Percentiles rank a stretch among this genome's conserved stretches.
These are phyloP conservation scores for Harpagifer antarcticus DNA, from an alignment of 2,797 vertebrate species.

Conservation along the genomic window DNA sequence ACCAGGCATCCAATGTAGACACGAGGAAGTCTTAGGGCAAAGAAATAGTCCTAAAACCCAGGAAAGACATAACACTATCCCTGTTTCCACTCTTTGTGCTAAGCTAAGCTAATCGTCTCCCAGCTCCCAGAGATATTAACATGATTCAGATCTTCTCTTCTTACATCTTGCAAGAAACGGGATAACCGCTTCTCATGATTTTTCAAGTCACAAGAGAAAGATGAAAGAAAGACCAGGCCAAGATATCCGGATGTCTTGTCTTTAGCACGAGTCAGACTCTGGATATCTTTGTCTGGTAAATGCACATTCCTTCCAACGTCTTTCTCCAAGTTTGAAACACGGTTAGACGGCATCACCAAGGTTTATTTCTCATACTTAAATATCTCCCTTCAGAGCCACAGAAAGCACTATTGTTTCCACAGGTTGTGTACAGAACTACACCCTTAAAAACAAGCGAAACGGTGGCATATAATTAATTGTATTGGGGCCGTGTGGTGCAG, in stretches of 20 bases:
- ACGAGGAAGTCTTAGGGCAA: slow-evolving; percentile 1
- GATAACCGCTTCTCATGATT: neutral
- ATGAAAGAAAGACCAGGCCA: neutral
- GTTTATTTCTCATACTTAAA: no score
- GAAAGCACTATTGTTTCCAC: neutral
- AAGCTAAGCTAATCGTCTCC: neutral
- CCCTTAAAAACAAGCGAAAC: neutral
- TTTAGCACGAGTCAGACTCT: neutral
- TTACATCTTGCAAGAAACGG: neutral
- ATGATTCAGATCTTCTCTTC: neutral
- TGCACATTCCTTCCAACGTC: neutral
- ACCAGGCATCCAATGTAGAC: neutral
- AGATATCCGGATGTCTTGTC: neutral
- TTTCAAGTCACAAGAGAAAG: neutral
- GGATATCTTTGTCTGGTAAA: neutral
- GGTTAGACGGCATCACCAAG: no score
- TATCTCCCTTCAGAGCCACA: neutral
- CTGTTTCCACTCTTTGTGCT: neutral
- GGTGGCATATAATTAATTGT: neutral
- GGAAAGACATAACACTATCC: neutral
- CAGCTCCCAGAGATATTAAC: neutral
- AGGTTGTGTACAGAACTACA: neutral
- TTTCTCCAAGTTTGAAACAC: no score
- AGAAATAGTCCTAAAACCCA: neutral
- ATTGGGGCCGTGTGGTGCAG: no score